These are phyloP conservation scores for Eupelmus urozonus DNA, from an alignment of 2,888 invertebrate genomes.

Conservation along the genomic window DNA sequence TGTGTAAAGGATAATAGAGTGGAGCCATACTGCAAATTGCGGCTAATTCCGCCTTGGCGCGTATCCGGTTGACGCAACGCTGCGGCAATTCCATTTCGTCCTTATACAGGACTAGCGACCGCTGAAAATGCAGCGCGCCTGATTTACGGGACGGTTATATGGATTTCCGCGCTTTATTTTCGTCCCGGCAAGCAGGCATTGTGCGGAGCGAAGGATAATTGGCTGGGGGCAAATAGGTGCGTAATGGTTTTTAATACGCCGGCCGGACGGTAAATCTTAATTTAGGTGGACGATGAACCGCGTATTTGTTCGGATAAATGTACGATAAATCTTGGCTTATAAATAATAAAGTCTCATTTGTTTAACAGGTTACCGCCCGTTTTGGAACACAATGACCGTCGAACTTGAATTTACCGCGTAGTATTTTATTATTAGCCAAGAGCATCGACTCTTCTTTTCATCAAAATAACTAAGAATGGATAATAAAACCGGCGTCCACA, in stretches of 20 bases:
- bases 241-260: slow-evolving; percentile 7
- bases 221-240: background rate
- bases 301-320: background rate
- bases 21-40: slow-evolving; percentile 27
- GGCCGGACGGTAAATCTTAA: slow-evolving; percentile 11
- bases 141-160: slow-evolving; percentile 32
- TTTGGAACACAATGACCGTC: too few relatives aligned
- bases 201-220: background rate
- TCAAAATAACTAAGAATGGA: too few relatives aligned
- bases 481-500: too few relatives aligned
- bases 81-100: slow-evolving; percentile 20
- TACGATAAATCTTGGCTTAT: too few relatives aligned
- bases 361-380: too few relatives aligned
- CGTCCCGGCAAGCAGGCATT: background rate
- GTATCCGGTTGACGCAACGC: slow-evolving; percentile 40
- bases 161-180: slow-evolving; percentile 41
- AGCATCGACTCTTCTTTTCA: too few relatives aligned
- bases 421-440: too few relatives aligned
- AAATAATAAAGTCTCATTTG: background rate
- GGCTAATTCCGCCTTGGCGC: slow-evolving; percentile 16
- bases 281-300: background rate
- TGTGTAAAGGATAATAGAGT: background rate
- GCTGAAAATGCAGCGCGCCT: background rate
- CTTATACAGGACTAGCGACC: too few relatives aligned
- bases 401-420: too few relatives aligned